Base-by-base conservation (phyloP, 2,888 invertebrate genomes). In the Ormyrus labotus region DNA sequence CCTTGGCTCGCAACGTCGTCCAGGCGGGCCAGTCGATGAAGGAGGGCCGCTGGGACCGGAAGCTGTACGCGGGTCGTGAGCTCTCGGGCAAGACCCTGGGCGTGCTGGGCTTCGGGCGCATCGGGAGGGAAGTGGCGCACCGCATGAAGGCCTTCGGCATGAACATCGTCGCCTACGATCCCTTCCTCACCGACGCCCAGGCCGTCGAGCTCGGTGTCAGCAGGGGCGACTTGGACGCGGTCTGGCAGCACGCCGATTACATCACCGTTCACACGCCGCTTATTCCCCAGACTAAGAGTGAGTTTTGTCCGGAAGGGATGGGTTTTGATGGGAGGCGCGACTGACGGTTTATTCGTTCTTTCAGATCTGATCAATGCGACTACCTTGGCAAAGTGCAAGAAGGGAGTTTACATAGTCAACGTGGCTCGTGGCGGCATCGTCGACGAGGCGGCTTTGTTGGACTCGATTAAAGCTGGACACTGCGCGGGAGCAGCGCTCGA, bases 221-320 rank as follows among this genome's bases (percentile, higher is more conserved):
- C 81, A 96, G 96, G 90, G 92, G 96, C 92, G 93, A 94, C 75
- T 91, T 99, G 85, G 96, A 97, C 1, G 92, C 97, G 88, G 96
- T 99, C 85, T 99, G 97, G 98, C 96, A 96, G 0, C 88, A 93
- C 51, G 98, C 97, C 10, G 99, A 99, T 91, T 99, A 97, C 91
- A 97, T 99, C 87, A 99, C 99, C 0, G 96, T 99, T 0, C 99
- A 99, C 90, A 97, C 97, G 0, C 99, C 99, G 0, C 94, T 99
- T 34, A 97, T 98, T 86, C 96, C 97, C 48, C 95, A 96, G 85
- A 99, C 99, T 0, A 95, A 93, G 92, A 96, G 97, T 97, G 92
- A 92, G 91, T 72, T 57, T 58, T 67, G 61, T 74, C 19, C 19
- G 19, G 19, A 19, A 19, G 19, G 1, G 19, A 19, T 19, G 19